These are phyloP conservation scores for Zygaena filipendulae DNA, from an alignment of 2,888 invertebrate genomes.

Conservation along the genomic window DNA sequence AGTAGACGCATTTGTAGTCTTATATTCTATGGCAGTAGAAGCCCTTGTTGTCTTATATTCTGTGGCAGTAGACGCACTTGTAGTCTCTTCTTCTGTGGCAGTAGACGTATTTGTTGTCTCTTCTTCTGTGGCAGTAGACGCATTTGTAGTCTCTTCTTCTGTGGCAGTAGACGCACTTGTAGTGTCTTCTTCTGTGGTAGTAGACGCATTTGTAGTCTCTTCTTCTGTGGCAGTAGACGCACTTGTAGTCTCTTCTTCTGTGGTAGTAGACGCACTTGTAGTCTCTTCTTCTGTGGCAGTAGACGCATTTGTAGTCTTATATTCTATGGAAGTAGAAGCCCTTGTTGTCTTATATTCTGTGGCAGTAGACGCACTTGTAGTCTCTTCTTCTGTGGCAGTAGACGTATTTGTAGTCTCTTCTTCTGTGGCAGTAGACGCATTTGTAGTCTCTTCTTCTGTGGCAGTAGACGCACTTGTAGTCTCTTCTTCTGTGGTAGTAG, in stretches of 20 bases:
- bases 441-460: slow-evolving; percentile 3
- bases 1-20: too few relatives aligned
- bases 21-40: too few relatives aligned
- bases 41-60: too few relatives aligned
- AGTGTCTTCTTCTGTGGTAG: not conserved
- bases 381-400: not conserved
- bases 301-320: slow-evolving; percentile 1
- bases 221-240: not conserved
- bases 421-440: slow-evolving; percentile 4
- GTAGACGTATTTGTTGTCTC: too few relatives aligned
- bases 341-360: not conserved
- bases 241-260: slow-evolving; percentile 1
- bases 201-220: not conserved
- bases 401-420: slow-evolving; percentile 1
- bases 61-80: too few relatives aligned
- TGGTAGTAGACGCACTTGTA: slow-evolving; percentile 2
- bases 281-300: slow-evolving; percentile 2
- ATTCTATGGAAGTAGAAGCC: not conserved
- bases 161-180: not conserved
- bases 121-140: too few relatives aligned
- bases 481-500: too few relatives aligned
- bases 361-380: not conserved
- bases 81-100: too few relatives aligned
- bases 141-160: not conserved
- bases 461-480: slow-evolving; percentile 3